Percentiles rank a stretch among this genome's conserved stretches.
Evolutionary conservation across 2,113 vertebrate species (phyloP).

Genomic region (Dipodomys spectabilis): DNA sequence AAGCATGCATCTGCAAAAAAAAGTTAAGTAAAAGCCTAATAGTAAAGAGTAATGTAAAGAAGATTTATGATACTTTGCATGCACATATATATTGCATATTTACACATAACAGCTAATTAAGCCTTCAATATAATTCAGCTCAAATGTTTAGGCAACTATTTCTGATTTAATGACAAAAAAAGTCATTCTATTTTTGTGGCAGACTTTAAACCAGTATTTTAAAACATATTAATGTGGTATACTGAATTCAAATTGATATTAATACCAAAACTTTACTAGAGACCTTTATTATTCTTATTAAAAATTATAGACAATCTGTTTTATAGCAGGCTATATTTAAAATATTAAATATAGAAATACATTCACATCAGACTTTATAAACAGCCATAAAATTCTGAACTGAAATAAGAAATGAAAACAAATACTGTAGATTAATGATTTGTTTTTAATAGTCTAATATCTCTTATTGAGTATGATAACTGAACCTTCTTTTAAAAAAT

Average conservation of each 20-base stretch:
- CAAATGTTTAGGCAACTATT: constrained; percentile 12
- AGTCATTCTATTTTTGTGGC: constrained; percentile 33
- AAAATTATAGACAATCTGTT: not conserved
- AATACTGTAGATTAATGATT: not conserved
- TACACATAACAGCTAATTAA: constrained; percentile 46
- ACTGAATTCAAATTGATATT: constrained; percentile 38
- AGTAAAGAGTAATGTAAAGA: constrained; percentile 50
- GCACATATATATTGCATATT: constrained; percentile 1
- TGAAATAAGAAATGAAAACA: constrained; percentile 49
- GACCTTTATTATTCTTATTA: constrained; percentile 40
- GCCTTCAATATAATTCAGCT: constrained; percentile 11
- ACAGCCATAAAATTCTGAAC: not conserved
- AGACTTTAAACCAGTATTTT: constrained; percentile 59
- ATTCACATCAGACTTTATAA: constrained; percentile 25
- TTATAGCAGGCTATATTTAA: constrained; percentile 51
- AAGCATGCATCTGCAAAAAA: constrained; percentile 73
- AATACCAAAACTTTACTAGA: constrained; percentile 13
- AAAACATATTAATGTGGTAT: constrained; percentile 6
- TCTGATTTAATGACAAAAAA: constrained; percentile 54
- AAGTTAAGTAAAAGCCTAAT: constrained; percentile 37
- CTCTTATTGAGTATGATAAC: constrained; percentile 14
- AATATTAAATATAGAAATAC: constrained; percentile 35
- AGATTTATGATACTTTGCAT: constrained; percentile 53
- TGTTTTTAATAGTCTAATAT: constrained; percentile 46
- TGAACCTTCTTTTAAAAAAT: not conserved